Percentiles rank a stretch among this genome's conserved stretches.
Conservation (phyloP, 2,797 vertebrate genomes). For the Kryptolebias ocellatus region DNA sequence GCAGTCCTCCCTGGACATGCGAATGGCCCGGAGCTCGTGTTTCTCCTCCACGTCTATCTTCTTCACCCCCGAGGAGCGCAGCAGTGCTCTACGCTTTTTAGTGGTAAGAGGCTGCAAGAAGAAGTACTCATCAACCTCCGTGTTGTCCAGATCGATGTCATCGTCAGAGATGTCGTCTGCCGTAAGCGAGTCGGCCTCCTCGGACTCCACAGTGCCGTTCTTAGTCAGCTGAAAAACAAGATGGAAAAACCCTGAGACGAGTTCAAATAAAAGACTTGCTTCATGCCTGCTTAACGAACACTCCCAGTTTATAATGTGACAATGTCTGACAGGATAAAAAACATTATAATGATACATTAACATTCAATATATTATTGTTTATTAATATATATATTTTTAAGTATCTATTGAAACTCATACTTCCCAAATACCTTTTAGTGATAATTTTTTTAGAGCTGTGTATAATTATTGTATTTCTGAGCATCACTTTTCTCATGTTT, state of each 20-base stretch:
- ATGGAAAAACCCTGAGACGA: conserved; percentile 14
- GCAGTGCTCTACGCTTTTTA: conserved; percentile 93
- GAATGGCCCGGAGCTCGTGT: conserved; percentile 93
- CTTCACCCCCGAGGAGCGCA: conserved; percentile 94
- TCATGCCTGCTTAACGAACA: too few relatives aligned
- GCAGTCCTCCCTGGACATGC: conserved; percentile 96
- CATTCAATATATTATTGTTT: too few relatives aligned
- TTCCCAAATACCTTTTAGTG: too few relatives aligned
- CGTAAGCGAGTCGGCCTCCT: conserved; percentile 92
- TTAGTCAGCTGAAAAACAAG: conserved; percentile 90
- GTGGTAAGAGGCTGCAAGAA: conserved; percentile 97
- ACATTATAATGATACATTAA: too few relatives aligned
- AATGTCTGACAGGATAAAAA: too few relatives aligned
- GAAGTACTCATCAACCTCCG: conserved; percentile 99
- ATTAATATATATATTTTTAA: too few relatives aligned
- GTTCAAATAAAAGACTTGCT: background rate
- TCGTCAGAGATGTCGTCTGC: conserved; percentile 98
- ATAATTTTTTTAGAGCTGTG: too few relatives aligned
- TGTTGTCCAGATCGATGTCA: conserved; percentile 98
- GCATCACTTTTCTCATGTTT: background rate
- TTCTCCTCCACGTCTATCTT: conserved; percentile 99
- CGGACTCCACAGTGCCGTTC: conserved; percentile 95
- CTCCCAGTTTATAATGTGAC: too few relatives aligned
- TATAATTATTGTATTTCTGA: too few relatives aligned
- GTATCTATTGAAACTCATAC: too few relatives aligned